Conservation (phyloP, 2,113 vertebrate genomes). For the Xenopus borealis region DNA sequence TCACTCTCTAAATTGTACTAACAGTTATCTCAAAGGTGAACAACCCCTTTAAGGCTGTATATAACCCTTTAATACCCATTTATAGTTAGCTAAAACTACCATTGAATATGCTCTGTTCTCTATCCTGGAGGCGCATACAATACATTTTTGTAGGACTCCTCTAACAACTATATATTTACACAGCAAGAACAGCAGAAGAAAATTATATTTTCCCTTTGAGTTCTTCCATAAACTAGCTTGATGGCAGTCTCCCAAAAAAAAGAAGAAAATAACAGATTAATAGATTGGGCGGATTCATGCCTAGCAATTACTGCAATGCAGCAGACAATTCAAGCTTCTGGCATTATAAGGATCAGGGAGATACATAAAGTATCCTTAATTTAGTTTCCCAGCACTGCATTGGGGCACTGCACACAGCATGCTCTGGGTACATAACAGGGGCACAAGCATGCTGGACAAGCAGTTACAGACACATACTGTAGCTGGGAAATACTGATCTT, state of each 20-base stretch:
- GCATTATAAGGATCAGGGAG: neutral
- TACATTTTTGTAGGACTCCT: no score
- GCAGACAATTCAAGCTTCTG: neutral
- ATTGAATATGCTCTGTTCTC: no score
- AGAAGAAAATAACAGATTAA: neutral
- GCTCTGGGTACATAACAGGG: conserved; percentile 24
- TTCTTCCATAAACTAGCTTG: neutral
- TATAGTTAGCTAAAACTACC: no score
- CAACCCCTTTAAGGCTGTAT: no score
- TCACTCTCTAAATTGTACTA: no score
- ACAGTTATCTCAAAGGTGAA: no score
- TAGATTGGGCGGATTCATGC: neutral
- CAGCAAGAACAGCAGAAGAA: no score
- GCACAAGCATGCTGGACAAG: conserved; percentile 2
- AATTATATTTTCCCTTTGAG: no score
- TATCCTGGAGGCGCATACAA: no score
- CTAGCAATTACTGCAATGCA: conserved; percentile 22
- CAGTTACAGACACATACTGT: neutral
- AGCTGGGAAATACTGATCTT: conserved; percentile 22
- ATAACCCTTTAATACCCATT: no score
- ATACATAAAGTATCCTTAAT: neutral
- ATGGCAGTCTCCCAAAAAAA: neutral
- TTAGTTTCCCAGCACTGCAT: conserved; percentile 3
- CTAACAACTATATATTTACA: no score
- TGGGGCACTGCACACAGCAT: conserved; percentile 28